A percentile compares a stretch with the other conserved stretches of the same genome.
Evolutionary conservation across 1,140 invertebrate species (phyloP).

Genomic region (Polyergus mexicanus): DNA sequence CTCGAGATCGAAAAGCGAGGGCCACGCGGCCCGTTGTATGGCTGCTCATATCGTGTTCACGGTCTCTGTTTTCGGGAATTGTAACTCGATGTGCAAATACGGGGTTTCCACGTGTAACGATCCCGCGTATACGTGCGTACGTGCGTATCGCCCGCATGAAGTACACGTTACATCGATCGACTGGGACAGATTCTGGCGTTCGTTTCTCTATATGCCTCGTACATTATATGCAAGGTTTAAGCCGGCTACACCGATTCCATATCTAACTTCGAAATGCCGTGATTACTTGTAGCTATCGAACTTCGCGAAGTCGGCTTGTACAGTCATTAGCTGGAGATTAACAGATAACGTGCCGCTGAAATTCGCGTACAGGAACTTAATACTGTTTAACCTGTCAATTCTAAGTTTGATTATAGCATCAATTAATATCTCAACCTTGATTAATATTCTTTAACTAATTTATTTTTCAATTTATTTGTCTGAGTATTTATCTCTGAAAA

Average conservation of each 20-base stretch:
- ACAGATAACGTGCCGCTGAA: conserved; percentile 14
- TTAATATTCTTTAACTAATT: background rate
- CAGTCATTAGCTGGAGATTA: conserved; percentile 42
- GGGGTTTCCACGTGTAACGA: conserved; percentile 78
- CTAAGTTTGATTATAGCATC: background rate
- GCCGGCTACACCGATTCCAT: background rate
- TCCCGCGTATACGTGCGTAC: conserved; percentile 24
- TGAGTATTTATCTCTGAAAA: background rate
- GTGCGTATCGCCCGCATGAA: conserved; percentile 26
- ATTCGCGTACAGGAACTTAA: background rate
- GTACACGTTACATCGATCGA: conserved; percentile 20
- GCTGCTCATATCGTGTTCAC: conserved; percentile 80
- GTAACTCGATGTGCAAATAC: conserved; percentile 80
- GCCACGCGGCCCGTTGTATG: conserved; percentile 69
- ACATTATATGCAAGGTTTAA: conserved; percentile 42
- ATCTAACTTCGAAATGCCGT: conserved; percentile 25
- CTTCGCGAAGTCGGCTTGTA: conserved; percentile 26
- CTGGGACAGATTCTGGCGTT: conserved; percentile 37
- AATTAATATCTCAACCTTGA: background rate
- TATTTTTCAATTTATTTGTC: background rate
- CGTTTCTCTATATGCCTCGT: background rate
- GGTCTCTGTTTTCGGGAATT: conserved; percentile 81
- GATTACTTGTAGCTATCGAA: conserved; percentile 34
- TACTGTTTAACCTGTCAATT: background rate
- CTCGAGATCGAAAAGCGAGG: conserved; percentile 34